Evolutionary conservation across 2,113 vertebrate species (phyloP).

Genomic region (Sylvilagus bachmani): DNA sequence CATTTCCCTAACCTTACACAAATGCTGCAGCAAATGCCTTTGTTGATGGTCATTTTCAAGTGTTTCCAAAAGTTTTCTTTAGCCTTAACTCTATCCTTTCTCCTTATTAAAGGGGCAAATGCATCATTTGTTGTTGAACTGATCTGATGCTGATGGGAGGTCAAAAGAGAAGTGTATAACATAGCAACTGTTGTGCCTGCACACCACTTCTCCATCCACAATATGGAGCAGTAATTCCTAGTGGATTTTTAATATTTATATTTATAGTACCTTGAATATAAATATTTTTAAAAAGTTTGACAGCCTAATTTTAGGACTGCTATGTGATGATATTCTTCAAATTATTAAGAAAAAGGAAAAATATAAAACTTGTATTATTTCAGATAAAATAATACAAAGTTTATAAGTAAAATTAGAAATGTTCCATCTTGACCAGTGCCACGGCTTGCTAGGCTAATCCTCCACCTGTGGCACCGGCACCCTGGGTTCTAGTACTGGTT

Average conservation of each 20-base stretch:
- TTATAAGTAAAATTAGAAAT: background rate
- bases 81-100: background rate
- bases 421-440: background rate
- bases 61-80: background rate
- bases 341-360: background rate
- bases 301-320: background rate
- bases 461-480: too few species aligned
- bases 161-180: background rate
- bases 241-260: background rate
- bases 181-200: too few species aligned
- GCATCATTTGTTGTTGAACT: conserved; percentile 12
- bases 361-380: background rate
- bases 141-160: background rate
- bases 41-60: background rate
- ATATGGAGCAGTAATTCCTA: background rate
- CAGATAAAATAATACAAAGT: background rate
- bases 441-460: too few species aligned
- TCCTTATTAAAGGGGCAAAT: background rate
- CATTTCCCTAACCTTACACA: background rate
- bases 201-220: background rate
- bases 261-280: background rate
- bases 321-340: background rate
- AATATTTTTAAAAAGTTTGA: background rate
- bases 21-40: background rate
- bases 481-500: too few species aligned